These are phyloP conservation scores for Carcina quercana DNA, from an alignment of 2,888 invertebrate genomes.

Conservation along the genomic window DNA sequence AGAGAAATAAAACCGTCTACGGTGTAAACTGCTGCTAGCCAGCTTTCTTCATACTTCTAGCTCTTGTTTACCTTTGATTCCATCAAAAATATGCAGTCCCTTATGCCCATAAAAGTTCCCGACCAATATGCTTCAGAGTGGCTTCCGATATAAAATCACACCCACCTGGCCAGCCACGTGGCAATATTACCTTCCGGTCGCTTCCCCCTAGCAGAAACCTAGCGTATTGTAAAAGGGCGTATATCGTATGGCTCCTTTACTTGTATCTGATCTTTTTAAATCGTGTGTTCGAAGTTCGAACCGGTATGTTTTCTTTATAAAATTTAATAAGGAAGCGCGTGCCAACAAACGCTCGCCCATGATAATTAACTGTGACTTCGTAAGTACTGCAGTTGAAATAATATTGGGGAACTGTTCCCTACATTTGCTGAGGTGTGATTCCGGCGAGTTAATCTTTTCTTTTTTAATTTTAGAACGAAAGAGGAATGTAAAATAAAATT, in stretches of 20 bases:
- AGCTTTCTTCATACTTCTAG: too few species aligned
- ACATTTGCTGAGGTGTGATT: constrained; percentile 2
- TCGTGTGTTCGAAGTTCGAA: constrained; percentile 22
- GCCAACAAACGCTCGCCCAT: constrained; percentile 47
- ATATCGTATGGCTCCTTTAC: constrained; percentile 10
- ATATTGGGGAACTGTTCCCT: constrained; percentile 13
- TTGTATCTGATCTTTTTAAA: constrained; percentile 12
- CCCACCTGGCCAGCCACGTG: constrained; percentile 54
- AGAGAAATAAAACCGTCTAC: too few species aligned
- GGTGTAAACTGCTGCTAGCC: too few species aligned
- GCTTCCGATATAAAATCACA: constrained; percentile 33
- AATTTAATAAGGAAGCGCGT: constrained; percentile 64
- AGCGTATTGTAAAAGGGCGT: constrained; percentile 22
- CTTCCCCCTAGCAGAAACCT: constrained; percentile 34
- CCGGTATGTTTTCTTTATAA: constrained; percentile 60
- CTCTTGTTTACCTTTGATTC: too few species aligned
- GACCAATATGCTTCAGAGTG: too few species aligned
- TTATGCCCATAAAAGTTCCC: too few species aligned
- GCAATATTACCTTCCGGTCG: constrained; percentile 45
- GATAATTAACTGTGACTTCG: constrained; percentile 45
- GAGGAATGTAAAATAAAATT: too few species aligned
- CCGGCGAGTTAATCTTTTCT: constrained; percentile 1
- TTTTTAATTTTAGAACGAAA: too few species aligned
- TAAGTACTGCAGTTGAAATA: constrained; percentile 17
- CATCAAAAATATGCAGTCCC: too few species aligned